Conservation (phyloP, 2,113 vertebrate genomes). For the Bambusicola thoracicus region DNA sequence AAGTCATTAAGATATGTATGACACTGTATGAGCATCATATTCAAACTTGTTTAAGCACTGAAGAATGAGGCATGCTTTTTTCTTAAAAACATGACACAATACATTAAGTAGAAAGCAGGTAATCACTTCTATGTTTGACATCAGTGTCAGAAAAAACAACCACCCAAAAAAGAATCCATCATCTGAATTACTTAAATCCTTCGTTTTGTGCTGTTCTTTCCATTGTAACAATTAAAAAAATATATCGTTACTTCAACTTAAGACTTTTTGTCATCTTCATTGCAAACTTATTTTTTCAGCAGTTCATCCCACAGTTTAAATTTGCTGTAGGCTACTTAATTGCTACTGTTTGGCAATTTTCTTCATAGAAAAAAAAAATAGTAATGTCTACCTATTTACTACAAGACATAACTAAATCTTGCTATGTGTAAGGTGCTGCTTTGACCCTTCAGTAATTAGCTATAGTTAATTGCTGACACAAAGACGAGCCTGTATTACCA, state of each 20-base stretch:
- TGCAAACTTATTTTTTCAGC: constrained; percentile 22
- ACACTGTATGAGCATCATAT: not conserved
- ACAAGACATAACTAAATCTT: not conserved
- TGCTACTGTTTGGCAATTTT: not conserved
- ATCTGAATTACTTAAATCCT: constrained; percentile 14
- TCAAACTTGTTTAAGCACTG: constrained; percentile 2
- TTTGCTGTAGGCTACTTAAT: not conserved
- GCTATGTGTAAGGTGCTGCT: not conserved
- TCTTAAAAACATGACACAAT: not conserved
- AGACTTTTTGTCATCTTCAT: constrained; percentile 25
- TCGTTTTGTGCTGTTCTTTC: constrained; percentile 13
- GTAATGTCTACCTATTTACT: no score
- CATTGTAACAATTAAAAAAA: constrained; percentile 18
- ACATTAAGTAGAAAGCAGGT: constrained; percentile 10
- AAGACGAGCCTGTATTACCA: not conserved
- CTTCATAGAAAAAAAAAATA: no score
- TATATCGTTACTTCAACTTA: constrained; percentile 20
- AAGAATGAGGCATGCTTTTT: not conserved
- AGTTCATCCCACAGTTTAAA: constrained; percentile 6
- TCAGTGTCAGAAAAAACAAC: not conserved
- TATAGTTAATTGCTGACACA: not conserved
- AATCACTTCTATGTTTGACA: constrained; percentile 10
- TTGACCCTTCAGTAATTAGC: not conserved
- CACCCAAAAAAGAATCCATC: not conserved
- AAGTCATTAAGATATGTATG: not conserved